Base-by-base conservation (phyloP, 2,797 vertebrate species). In the Neosilurus hyrtlii region DNA sequence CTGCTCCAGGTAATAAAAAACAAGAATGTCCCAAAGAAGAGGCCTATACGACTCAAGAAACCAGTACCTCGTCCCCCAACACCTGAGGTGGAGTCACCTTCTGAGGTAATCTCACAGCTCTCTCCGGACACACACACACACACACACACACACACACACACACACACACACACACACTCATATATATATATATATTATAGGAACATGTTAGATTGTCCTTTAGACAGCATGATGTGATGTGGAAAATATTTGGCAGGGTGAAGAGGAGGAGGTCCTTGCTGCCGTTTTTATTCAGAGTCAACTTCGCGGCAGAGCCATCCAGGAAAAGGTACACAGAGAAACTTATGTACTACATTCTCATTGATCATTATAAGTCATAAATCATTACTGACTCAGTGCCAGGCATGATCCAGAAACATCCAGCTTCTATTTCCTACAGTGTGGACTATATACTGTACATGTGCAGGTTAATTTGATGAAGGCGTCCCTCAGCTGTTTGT, bases 191-290 rank as follows among this genome's bases (percentile, higher is more conserved):
- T 8, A 43, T 3, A 35, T 43, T 43, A 43, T 8, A 5, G 43
- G 43, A 43, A 43, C 43, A 43, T 4, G 43, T 43, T 43, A 43
- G 43, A 5, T 30, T 30, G 30, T 43, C 43, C 4, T 43, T 43
- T 43, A 26, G 52, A 59, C 35, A 18, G 37, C 16, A 2, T 2
- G 8, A 22, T 43, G 7, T 80, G 3, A 43, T 43, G 8, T 43
- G 70, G 3, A 10, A 62, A 18, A 30, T 49, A 9, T 86, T 11
- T 26, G 67, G 75, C 85, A 98, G 97, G 94, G 94, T 49, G 95
- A 97, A 9, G 97, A 97, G 90, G 95, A 97, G 73, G 92, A 16
- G 71, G 96, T 98, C 86, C 91, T 96, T 80, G 96, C 97, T 37
- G 92, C 96, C 81, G 95, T 97, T 88, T 88, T 86, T 84, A 86